Evolutionary conservation across 1,140 invertebrate genomes (phyloP), one percentile per base, ranked within the genome.

Genomic region (Neoseiulus cucumeris): DNA sequence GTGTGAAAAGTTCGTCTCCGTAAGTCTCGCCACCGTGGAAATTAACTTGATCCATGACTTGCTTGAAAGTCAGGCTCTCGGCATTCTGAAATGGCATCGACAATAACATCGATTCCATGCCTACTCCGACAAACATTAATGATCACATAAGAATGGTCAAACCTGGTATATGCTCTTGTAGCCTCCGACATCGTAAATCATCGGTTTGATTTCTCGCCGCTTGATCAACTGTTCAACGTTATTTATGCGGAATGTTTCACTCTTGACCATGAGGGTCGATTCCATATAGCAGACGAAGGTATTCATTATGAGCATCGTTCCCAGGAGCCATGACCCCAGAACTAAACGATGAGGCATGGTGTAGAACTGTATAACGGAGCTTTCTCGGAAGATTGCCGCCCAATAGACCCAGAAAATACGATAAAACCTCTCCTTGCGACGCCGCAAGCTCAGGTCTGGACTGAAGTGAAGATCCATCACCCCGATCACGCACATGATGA

Each of bases 381-480:
- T 33, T 25, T 59, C 51, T 17, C 17, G 22, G 51, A 59, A n/a
- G 22, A 25, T 25, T 14, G 51, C 51, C 25, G 51, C 51, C 51
- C 51, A 59, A 59, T 20, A 59, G 51, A 59, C 51, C 51, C 51
- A 59, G 51, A 59, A 59, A 33, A 59, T 59, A 29, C 51, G 25
- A 25, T 33, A 25, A 25, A 59, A 59, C 6, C 17, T 25, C 17
- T 25, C 14, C 51, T 25, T n/a, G 14, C 51, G 25, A 17, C 33
- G 51, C 22, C 51, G 25, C 1, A 25, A 17, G 14, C 25, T 59
- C 51, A 59, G 14, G 17, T 59, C 25, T 1, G 22, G 51, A 59
- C 22, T 25, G 14, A 5, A 29, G 17, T 59, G n/a, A 20, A 59
- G 51, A 9, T 59, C 17, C 51, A 25, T 59, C 17, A 59, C 5